Base-by-base conservation (phyloP, 2,113 vertebrate species). In the Nettapus auritus region DNA sequence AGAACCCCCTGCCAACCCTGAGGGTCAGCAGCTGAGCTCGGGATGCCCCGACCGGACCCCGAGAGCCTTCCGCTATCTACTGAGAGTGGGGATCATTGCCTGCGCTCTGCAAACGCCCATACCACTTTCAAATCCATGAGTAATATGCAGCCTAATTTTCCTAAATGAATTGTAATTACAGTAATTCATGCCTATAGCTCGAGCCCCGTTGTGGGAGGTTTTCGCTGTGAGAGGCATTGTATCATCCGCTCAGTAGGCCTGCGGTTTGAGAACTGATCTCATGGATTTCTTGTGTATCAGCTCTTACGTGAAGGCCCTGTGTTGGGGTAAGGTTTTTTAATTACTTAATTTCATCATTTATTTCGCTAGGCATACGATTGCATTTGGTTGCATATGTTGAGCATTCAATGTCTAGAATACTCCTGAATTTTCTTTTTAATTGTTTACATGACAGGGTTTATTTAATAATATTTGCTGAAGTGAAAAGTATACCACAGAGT, bases 151-250 rank as follows among this genome's bases (percentile, higher is more conserved):
- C 44, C 56, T 59, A 36, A 83, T 93, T 86, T 85, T 85, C 73
- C 93, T 90, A 93, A 96, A 90, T 83, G 66, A 96, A 56, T 69
- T 81, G 85, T 90, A 96, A 96, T 97, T 91, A 93, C 79, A 94
- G 84, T 93, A 91, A 93, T 92, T 88, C 85, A 56, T 48, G 89
- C 91, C 86, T 88, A 53, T 25, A 79, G 86, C 93, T 92, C 57
- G 2, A 31, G 70, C 88, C 81, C 78, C 74, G 92, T 89, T 88
- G 88, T 82, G 60, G 93, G 86, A 88, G 90, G 78, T 13, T 90
- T 89, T 84, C 33, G 57, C 86, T 44, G 46, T 28, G 52, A 73
- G 50, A 82, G 59, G 70, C 71, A 76, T 91, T 91, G 88, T 86
- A 81, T 92, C 74, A 70, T 80, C 88, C 74, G 46, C 70, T 87